phyloP scores from a whole-genome alignment of 2,888 invertebrate genomes.

The Ceramica pisi region DNA sequence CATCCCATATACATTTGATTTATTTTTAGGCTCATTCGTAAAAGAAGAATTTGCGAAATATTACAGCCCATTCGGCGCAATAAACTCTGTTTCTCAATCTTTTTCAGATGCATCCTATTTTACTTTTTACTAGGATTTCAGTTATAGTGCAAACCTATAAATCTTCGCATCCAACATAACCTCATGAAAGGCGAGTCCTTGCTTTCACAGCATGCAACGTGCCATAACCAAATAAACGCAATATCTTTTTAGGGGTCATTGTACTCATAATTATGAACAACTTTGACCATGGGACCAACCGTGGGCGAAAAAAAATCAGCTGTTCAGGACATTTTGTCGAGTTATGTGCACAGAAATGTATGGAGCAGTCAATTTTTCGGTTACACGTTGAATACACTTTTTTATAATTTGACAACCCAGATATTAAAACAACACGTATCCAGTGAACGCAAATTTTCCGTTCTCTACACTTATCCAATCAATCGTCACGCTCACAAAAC shows the following conservation, averaged over 20 bases:
- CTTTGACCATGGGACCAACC: no score
- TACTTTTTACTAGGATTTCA: neutral
- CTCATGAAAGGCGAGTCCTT: neutral
- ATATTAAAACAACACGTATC: neutral
- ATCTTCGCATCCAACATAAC: neutral
- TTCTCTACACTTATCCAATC: neutral
- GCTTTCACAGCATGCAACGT: no score
- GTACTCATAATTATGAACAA: no score
- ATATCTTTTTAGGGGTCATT: no score
- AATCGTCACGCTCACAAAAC: slow-evolving; percentile 55
- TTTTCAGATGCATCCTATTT: neutral
- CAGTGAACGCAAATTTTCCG: no score
- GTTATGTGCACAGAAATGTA: no score
- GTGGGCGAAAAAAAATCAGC: no score
- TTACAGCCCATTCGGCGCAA: slow-evolving; percentile 82
- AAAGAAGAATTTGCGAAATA: slow-evolving; percentile 90
- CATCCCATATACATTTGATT: slow-evolving; percentile 89
- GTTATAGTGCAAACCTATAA: neutral
- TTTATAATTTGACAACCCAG: no score
- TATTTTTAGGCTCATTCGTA: slow-evolving; percentile 88
- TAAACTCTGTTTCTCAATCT: slow-evolving; percentile 77
- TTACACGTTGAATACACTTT: no score
- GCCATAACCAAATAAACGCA: no score
- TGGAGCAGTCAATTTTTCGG: no score
- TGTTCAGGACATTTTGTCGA: no score